Percentiles rank a stretch among this genome's conserved stretches.
These are phyloP conservation scores for Nomada fucata DNA, from an alignment of 2,888 invertebrate genomes.

Conservation along the genomic window DNA sequence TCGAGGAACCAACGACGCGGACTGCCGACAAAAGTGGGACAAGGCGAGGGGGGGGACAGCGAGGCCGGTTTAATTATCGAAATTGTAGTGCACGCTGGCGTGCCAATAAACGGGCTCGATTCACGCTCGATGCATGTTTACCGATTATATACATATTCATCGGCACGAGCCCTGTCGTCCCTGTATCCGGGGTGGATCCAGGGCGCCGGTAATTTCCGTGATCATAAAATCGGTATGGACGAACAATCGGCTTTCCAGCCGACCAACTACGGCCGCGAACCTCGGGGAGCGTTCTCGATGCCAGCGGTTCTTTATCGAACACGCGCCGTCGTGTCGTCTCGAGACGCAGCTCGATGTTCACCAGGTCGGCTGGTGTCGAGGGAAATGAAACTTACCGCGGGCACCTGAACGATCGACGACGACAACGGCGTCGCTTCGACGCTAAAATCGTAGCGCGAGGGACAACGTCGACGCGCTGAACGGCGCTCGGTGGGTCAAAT, in stretches of 20 bases:
- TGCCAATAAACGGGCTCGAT: constrained; percentile 43
- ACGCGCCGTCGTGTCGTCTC: neutral
- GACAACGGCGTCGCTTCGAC: constrained; percentile 15
- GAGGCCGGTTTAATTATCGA: constrained; percentile 53
- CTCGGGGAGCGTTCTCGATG: neutral
- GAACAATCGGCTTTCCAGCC: constrained; percentile 47
- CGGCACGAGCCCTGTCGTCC: constrained; percentile 10
- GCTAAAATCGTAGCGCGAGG: neutral
- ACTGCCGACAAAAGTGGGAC: constrained; percentile 22
- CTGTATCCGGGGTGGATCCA: constrained; percentile 3
- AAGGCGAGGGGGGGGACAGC: neutral
- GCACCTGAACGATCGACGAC: constrained; percentile 41
- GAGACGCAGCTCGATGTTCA: constrained; percentile 38
- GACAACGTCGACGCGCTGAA: constrained; percentile 17
- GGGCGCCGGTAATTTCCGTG: constrained; percentile 38
- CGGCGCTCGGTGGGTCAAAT: neutral
- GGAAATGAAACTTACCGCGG: constrained; percentile 47
- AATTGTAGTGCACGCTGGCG: constrained; percentile 33
- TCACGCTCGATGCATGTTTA: constrained; percentile 46
- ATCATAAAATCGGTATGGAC: constrained; percentile 39
- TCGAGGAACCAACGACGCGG: constrained; percentile 21
- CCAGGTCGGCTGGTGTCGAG: constrained; percentile 27
- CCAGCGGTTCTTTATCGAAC: constrained; percentile 32
- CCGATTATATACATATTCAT: constrained; percentile 50
- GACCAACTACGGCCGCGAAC: constrained; percentile 22